Evolutionary conservation across 2,888 invertebrate genomes (phyloP), one percentile per base, ranked within the genome.

Genomic region (Chydorus sphaericus): DNA sequence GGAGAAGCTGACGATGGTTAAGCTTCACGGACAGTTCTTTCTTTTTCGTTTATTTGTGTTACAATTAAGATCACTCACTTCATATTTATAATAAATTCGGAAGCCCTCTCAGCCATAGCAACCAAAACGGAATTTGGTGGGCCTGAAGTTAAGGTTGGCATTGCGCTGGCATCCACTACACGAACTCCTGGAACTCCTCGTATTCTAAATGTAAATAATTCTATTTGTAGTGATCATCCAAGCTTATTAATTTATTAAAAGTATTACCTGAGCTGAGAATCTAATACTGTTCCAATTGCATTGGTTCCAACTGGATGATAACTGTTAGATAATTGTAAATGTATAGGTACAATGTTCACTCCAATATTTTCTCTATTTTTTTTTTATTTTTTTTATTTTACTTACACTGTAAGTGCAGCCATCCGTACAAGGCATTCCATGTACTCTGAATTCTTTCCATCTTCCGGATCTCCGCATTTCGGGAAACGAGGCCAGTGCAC

Each of bases 281-380:
- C 48, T 8, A 49, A 23, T 30, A 55, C 48, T 2, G 33, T 20
- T 2, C 84, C 87, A 67, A 86, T 85, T 33, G 79, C 77, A 65
- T 85, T 84, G 1, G 83, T 85, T 11, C 89, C 88, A 0, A 80
- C 83, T 0, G 81, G 82, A 68, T 90, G 90, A 67, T 90, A n/a
- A n/a, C n/a, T n/a, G n/a, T n/a, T n/a, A n/a, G n/a, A n/a, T n/a
- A n/a, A n/a, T n/a, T n/a, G n/a, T n/a, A n/a, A n/a, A n/a, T n/a
- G n/a, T n/a, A n/a, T n/a, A n/a, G n/a, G n/a, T n/a, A n/a, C n/a
- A n/a, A n/a, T n/a, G n/a, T n/a, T n/a, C n/a, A n/a, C n/a, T n/a
- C n/a, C n/a, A n/a, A n/a, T n/a, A n/a, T n/a, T n/a, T n/a, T n/a
- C n/a, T n/a, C n/a, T n/a, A n/a, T n/a, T n/a, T n/a, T n/a, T n/a